Percentiles rank a stretch among this genome's conserved stretches.
Evolutionary conservation across 2,888 invertebrate species (phyloP).

Genomic region (Megalurothrips usitatus): DNA sequence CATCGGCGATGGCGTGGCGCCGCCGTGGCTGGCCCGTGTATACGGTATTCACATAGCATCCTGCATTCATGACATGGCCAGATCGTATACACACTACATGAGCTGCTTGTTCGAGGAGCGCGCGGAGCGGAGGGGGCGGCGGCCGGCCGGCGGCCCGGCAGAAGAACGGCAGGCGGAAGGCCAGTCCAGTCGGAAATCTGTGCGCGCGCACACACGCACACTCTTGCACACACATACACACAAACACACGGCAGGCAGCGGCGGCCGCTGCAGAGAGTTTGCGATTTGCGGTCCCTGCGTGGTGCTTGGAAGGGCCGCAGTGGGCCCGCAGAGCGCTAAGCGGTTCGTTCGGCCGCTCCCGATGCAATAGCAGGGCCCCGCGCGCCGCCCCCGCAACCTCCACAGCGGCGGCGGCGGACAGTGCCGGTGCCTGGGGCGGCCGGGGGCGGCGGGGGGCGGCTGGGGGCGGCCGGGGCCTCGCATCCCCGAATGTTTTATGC

Average conservation of each 20-base stretch:
- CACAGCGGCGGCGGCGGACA: neutral
- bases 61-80: neutral
- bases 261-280: neutral
- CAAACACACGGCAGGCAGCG: neutral
- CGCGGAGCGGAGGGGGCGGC: neutral
- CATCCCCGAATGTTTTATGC: neutral
- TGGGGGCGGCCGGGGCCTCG: neutral
- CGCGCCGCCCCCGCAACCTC: no score
- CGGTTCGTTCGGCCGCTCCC: neutral
- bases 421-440: no score
- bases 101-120: neutral
- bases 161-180: neutral
- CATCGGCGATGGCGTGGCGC: no score
- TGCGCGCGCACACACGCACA: neutral
- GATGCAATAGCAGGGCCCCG: no score
- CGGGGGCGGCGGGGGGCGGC: no score
- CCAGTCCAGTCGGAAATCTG: neutral
- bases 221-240: neutral
- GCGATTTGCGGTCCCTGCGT: neutral
- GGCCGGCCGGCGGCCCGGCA: neutral
- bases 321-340: neutral
- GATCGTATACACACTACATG: slow-evolving; percentile 20
- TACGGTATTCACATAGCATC: neutral
- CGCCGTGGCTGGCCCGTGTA: neutral
- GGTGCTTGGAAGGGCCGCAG: neutral